These are phyloP conservation scores for Loris lydekkerianus DNA, from an alignment of 2,797 vertebrate species.

Conservation along the genomic window DNA sequence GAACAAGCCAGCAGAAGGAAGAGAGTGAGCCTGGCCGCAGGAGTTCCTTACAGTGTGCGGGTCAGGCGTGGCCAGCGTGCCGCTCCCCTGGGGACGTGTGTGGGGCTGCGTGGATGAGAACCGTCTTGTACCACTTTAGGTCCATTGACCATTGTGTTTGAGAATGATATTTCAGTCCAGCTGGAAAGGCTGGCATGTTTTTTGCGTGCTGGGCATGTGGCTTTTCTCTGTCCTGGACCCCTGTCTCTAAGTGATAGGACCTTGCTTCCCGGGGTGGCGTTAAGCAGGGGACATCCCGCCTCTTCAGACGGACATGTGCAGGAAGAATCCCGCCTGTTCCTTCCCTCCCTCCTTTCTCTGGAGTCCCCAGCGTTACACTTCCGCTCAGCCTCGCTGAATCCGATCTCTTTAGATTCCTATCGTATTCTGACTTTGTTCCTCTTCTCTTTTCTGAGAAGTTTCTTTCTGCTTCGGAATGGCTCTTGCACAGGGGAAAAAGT, in stretches of 20 bases:
- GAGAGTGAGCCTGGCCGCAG: background rate
- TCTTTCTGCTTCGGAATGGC: slow-evolving; percentile 51
- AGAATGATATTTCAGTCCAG: slow-evolving; percentile 76
- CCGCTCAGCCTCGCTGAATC: background rate
- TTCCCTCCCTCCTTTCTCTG: background rate
- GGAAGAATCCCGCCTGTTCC: background rate
- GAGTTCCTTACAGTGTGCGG: background rate
- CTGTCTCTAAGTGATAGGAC: slow-evolving; percentile 46
- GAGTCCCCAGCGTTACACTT: background rate
- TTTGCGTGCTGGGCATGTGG: slow-evolving; percentile 63
- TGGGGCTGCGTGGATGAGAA: slow-evolving; percentile 23
- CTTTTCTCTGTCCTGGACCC: slow-evolving; percentile 68
- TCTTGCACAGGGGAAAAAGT: background rate
- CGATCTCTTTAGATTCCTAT: background rate
- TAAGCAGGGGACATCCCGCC: slow-evolving; percentile 67
- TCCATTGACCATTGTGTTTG: slow-evolving; percentile 74
- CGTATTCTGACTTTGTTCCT: background rate
- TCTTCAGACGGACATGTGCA: background rate
- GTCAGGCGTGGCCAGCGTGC: background rate
- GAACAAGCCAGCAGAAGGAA: background rate
- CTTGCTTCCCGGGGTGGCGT: slow-evolving; percentile 59
- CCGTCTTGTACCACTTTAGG: slow-evolving; percentile 53
- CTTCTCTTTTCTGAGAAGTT: slow-evolving; percentile 49
- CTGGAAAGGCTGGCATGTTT: slow-evolving; percentile 70
- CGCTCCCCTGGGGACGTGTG: background rate